Conservation (phyloP, 2,888 invertebrate genomes). For the Ferdinandea cuprea region DNA sequence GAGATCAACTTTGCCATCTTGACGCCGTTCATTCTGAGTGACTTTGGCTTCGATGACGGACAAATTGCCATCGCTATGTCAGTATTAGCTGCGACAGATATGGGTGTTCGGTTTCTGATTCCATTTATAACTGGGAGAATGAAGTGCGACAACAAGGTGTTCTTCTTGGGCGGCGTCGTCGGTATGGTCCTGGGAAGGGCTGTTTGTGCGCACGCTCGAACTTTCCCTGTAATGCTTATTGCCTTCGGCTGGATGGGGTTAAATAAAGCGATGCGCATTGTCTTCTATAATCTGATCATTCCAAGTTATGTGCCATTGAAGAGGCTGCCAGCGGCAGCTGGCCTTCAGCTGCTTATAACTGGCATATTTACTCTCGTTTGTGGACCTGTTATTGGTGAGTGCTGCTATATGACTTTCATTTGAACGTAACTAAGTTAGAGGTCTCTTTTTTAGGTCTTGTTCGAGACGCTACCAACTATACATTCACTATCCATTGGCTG, state of each 20-base stretch:
- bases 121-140: constrained; percentile 88
- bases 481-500: constrained; percentile 86
- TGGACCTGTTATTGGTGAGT: constrained; percentile 88
- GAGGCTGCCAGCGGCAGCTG: constrained; percentile 88
- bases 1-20: constrained; percentile 90
- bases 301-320: constrained; percentile 88
- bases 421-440: background rate
- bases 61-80: constrained; percentile 89
- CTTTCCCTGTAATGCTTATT: constrained; percentile 84
- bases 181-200: constrained; percentile 87
- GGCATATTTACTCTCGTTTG: constrained; percentile 86
- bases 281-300: constrained; percentile 89
- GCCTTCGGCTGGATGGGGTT: constrained; percentile 87
- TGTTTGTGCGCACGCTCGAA: constrained; percentile 84
- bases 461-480: constrained; percentile 86
- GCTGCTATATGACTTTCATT: background rate
- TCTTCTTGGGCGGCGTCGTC: constrained; percentile 88
- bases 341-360: constrained; percentile 87
- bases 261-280: constrained; percentile 88
- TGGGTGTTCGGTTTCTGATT: constrained; percentile 86
- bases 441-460: constrained; percentile 85
- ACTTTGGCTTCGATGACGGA: constrained; percentile 84
- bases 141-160: constrained; percentile 87
- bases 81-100: constrained; percentile 87
- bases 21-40: constrained; percentile 88